Percentiles rank a stretch among this genome's conserved stretches.
Evolutionary conservation across 2,797 vertebrate genomes (phyloP).

Genomic region (Myripristis murdjan): DNA sequence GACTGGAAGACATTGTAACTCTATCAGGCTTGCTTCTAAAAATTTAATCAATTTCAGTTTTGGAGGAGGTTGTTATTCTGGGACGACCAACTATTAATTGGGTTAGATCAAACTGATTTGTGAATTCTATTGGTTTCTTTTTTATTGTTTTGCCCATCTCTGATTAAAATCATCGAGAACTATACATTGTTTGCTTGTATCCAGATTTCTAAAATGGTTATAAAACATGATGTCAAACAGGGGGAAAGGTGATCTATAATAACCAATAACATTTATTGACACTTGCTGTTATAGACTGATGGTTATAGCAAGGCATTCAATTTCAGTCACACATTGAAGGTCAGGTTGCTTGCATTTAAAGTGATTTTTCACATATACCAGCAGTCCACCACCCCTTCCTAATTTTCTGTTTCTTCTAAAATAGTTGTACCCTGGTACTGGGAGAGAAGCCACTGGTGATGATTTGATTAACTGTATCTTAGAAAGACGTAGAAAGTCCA

Average conservation of each 20-base stretch:
- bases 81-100: background rate
- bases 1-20: conserved; percentile 12
- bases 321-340: background rate
- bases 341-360: conserved; percentile 6
- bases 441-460: background rate
- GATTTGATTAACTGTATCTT: no score
- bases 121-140: background rate
- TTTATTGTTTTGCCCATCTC: background rate
- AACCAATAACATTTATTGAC: background rate
- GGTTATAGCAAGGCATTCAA: background rate
- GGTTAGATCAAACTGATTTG: background rate
- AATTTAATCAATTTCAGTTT: background rate
- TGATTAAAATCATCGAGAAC: conserved; percentile 8
- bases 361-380: conserved; percentile 6
- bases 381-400: conserved; percentile 5
- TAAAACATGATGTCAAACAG: conserved; percentile 5
- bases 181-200: conserved; percentile 14
- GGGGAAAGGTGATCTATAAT: no score
- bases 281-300: background rate
- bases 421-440: background rate
- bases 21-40: no score
- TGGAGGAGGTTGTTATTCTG: background rate
- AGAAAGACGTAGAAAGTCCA: no score
- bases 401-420: conserved; percentile 6
- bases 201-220: conserved; percentile 3